A percentile compares a stretch with the other conserved stretches of the same genome.
Evolutionary conservation across 2,888 invertebrate genomes (phyloP).

Genomic region (Synanthedon vespiformis): DNA sequence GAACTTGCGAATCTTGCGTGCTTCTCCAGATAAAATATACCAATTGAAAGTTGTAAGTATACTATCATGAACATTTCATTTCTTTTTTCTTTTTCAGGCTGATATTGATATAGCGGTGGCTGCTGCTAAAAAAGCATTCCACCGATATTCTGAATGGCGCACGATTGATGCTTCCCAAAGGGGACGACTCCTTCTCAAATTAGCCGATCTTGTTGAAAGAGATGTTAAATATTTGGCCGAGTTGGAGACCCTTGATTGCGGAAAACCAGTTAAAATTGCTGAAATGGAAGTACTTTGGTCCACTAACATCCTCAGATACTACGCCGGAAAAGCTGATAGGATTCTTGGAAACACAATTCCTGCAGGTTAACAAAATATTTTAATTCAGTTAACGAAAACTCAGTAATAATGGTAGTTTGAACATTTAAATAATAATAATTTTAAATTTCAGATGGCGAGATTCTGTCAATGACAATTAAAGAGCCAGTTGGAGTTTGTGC

Average conservation of each 20-base stretch:
- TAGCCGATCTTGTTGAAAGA: slow-evolving; percentile 82
- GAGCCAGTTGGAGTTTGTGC: slow-evolving; percentile 90
- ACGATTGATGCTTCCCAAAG: slow-evolving; percentile 83
- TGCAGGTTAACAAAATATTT: slow-evolving; percentile 35
- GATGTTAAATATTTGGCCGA: slow-evolving; percentile 79
- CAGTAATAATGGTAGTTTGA: not conserved
- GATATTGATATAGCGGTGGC: slow-evolving; percentile 84
- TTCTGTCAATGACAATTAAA: slow-evolving; percentile 83
- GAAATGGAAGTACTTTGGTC: slow-evolving; percentile 73
- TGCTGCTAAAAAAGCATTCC: slow-evolving; percentile 83
- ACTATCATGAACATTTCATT: too few relatives aligned
- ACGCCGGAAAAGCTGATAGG: slow-evolving; percentile 93
- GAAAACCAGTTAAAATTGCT: slow-evolving; percentile 84
- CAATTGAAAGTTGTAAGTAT: too few relatives aligned
- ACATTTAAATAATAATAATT: not conserved
- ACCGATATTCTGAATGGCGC: slow-evolving; percentile 80
- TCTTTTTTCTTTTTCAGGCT: slow-evolving; percentile 52
- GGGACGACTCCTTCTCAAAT: slow-evolving; percentile 76
- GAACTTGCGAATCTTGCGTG: too few relatives aligned
- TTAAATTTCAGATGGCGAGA: slow-evolving; percentile 74
- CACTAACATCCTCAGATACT: slow-evolving; percentile 79
- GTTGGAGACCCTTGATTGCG: slow-evolving; percentile 93
- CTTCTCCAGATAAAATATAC: too few relatives aligned
- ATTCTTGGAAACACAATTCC: slow-evolving; percentile 82
- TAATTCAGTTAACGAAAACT: not conserved